Evolutionary conservation across 2,888 invertebrate genomes (phyloP).

Genomic region (Lepidocyrtinus sp.): DNA sequence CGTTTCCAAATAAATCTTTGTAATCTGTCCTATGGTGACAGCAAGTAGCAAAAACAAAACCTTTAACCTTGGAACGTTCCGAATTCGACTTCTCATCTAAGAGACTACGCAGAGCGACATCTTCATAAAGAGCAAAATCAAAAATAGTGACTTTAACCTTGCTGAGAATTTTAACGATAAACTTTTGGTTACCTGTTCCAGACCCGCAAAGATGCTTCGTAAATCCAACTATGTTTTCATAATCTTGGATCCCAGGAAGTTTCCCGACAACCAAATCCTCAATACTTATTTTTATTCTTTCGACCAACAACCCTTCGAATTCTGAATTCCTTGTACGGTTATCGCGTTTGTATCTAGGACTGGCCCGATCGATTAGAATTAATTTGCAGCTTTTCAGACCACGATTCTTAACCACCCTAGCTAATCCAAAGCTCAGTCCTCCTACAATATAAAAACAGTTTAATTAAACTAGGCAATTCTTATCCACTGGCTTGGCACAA

Average conservation of each 20-base stretch:
- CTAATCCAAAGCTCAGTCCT: constrained; percentile 84
- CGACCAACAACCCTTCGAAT: constrained; percentile 72
- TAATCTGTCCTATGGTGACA: constrained; percentile 91
- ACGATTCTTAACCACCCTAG: constrained; percentile 76
- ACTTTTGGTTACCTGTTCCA: constrained; percentile 90
- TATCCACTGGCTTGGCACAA: too few relatives aligned
- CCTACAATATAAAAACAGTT: constrained; percentile 75
- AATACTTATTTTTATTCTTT: constrained; percentile 85
- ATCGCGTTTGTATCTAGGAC: constrained; percentile 87
- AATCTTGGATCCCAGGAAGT: constrained; percentile 74
- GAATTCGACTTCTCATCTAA: constrained; percentile 72
- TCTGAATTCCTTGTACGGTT: constrained; percentile 76
- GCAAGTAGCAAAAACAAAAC: constrained; percentile 86
- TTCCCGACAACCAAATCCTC: constrained; percentile 81
- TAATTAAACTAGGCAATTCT: too few relatives aligned
- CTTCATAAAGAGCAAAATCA: constrained; percentile 73
- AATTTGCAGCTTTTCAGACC: constrained; percentile 75
- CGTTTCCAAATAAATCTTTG: constrained; percentile 80
- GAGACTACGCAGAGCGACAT: constrained; percentile 83
- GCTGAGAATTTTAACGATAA: too few relatives aligned
- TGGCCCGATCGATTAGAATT: constrained; percentile 84
- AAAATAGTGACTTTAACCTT: constrained; percentile 23
- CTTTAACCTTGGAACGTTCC: constrained; percentile 73
- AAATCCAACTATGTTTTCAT: constrained; percentile 77
- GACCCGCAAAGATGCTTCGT: constrained; percentile 93